These are phyloP conservation scores for Athripsodes cinereus DNA, from an alignment of 2,888 invertebrate species.

Conservation along the genomic window DNA sequence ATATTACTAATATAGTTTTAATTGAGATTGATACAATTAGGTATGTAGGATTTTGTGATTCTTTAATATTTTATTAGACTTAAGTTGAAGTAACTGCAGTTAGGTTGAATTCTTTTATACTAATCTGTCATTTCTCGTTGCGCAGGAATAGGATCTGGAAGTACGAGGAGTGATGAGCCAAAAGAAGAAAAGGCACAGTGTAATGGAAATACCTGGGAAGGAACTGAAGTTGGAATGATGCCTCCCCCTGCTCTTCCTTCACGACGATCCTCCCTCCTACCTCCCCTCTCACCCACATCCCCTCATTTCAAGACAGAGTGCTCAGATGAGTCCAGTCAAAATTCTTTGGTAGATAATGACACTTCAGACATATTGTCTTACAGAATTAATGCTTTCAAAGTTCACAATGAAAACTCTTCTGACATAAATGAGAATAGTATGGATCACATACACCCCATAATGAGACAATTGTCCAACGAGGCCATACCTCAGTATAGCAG, in stretches of 20 bases:
- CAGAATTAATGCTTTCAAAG: constrained; percentile 18
- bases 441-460: constrained; percentile 33
- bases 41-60: no score
- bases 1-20: no score
- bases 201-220: constrained; percentile 32
- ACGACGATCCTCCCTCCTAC: constrained; percentile 56
- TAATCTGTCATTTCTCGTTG: constrained; percentile 14
- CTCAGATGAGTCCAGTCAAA: constrained; percentile 67
- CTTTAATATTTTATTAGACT: no score
- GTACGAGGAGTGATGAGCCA: constrained; percentile 31
- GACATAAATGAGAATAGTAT: constrained; percentile 40
- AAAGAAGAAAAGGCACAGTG: constrained; percentile 34
- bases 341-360: constrained; percentile 43
- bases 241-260: constrained; percentile 61
- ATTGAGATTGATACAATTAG: no score
- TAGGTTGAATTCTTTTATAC: background rate
- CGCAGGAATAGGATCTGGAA: constrained; percentile 15
- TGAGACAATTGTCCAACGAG: constrained; percentile 16
- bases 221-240: constrained; percentile 55
- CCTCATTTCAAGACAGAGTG: constrained; percentile 60
- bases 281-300: constrained; percentile 50
- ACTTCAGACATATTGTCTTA: constrained; percentile 32
- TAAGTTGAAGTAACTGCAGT: no score
- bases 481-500: constrained; percentile 26
- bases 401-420: constrained; percentile 39